A percentile compares a stretch with the other conserved stretches of the same genome.
These are phyloP conservation scores for Pseudochirops cupreus DNA, from an alignment of 2,797 vertebrate genomes.

Conservation along the genomic window DNA sequence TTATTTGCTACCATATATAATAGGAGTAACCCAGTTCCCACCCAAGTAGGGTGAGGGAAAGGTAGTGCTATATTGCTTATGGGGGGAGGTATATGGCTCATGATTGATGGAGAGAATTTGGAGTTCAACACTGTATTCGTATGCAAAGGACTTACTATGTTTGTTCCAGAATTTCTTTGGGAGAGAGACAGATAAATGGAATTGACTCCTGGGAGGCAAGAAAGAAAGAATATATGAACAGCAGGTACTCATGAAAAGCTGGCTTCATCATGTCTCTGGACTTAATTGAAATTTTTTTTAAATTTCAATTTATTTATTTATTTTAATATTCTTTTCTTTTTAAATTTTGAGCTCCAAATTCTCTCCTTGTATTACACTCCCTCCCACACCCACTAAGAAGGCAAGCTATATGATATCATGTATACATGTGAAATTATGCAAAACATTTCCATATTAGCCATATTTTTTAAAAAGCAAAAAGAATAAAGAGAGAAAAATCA, in stretches of 20 bases:
- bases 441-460: neutral
- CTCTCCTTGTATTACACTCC: neutral
- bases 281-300: neutral
- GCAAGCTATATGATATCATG: neutral
- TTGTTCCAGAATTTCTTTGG: neutral
- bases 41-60: neutral
- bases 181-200: neutral
- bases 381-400: neutral
- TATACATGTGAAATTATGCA: neutral
- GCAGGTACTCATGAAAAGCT: neutral
- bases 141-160: neutral
- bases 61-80: neutral
- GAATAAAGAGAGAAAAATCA: neutral
- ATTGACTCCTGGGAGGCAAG: neutral
- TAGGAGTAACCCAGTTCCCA: constrained; percentile 2
- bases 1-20: constrained; percentile 10
- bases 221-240: neutral
- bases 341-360: neutral
- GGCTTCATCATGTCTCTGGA: neutral
- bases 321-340: neutral
- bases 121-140: neutral
- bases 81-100: neutral
- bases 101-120: neutral
- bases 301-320: neutral
- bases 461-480: neutral